Conservation (phyloP, 2,888 invertebrate genomes). For the Fragum fragum region DNA sequence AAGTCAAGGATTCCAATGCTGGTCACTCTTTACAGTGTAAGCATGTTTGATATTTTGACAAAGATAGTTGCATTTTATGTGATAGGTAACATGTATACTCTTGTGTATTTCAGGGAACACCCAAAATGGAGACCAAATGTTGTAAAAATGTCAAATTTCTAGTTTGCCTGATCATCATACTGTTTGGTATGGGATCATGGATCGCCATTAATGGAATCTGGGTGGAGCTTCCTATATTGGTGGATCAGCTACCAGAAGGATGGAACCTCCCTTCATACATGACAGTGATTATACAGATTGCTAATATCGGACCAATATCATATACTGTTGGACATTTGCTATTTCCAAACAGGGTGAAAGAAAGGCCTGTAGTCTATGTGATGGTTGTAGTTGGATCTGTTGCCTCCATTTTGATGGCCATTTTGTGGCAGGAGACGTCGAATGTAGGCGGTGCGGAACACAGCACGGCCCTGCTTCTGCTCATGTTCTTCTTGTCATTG, state of each 20-base stretch:
- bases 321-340: slow-evolving; percentile 50
- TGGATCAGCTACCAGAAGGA: slow-evolving; percentile 93
- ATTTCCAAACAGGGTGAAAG: slow-evolving; percentile 68
- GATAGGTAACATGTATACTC: no score
- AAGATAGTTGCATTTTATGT: no score
- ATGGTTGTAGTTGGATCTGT: slow-evolving; percentile 87
- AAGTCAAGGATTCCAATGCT: no score
- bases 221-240: slow-evolving; percentile 95
- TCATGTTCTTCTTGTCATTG: slow-evolving; percentile 91
- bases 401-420: slow-evolving; percentile 87
- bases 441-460: slow-evolving; percentile 85
- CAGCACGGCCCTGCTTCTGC: slow-evolving; percentile 88
- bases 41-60: no score
- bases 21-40: no score
- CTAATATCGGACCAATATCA: slow-evolving; percentile 93
- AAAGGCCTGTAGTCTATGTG: slow-evolving; percentile 87
- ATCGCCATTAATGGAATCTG: slow-evolving; percentile 95
- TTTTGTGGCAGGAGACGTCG: slow-evolving; percentile 89
- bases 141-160: slow-evolving; percentile 70
- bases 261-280: slow-evolving; percentile 95
- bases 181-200: slow-evolving; percentile 93
- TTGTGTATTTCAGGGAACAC: neutral
- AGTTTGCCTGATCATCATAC: slow-evolving; percentile 89
- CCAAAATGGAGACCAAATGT: slow-evolving; percentile 28
- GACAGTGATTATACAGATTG: slow-evolving; percentile 93